Evolutionary conservation across 2,888 invertebrate genomes (phyloP).

Genomic region (Nebria brevicollis): DNA sequence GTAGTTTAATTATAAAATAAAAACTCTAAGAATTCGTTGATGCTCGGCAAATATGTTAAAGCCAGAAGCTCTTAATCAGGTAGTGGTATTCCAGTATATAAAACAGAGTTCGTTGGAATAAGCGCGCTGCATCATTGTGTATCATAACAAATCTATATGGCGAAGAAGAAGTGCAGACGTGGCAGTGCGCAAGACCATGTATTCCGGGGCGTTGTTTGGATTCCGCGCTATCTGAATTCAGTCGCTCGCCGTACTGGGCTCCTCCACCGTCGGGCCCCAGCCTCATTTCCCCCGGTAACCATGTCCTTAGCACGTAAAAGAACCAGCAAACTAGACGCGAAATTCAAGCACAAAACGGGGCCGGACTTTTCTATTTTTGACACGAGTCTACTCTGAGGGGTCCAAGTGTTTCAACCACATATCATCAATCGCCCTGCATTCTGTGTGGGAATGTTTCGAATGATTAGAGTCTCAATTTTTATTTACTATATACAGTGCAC

Average conservation of each 20-base stretch:
- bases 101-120: background rate
- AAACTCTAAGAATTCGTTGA: too few species aligned
- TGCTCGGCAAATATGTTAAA: too few species aligned
- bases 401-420: background rate
- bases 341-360: background rate
- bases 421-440: background rate
- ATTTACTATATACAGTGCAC: too few species aligned
- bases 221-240: constrained; percentile 33
- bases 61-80: too few species aligned
- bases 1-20: too few species aligned
- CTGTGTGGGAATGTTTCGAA: too few species aligned
- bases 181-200: constrained; percentile 53
- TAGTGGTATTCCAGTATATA: background rate
- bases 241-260: constrained; percentile 41
- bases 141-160: background rate
- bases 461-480: too few species aligned
- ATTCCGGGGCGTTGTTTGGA: constrained; percentile 55
- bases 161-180: background rate
- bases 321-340: background rate
- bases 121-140: background rate
- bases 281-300: constrained; percentile 20
- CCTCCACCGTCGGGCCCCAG: constrained; percentile 25
- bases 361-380: background rate
- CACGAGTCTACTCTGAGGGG: background rate
- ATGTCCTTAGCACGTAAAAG: background rate